Evolutionary conservation across 1,140 invertebrate species (phyloP), one percentile per base, ranked within the genome.

Genomic region (Monomorium pharaonis): DNA sequence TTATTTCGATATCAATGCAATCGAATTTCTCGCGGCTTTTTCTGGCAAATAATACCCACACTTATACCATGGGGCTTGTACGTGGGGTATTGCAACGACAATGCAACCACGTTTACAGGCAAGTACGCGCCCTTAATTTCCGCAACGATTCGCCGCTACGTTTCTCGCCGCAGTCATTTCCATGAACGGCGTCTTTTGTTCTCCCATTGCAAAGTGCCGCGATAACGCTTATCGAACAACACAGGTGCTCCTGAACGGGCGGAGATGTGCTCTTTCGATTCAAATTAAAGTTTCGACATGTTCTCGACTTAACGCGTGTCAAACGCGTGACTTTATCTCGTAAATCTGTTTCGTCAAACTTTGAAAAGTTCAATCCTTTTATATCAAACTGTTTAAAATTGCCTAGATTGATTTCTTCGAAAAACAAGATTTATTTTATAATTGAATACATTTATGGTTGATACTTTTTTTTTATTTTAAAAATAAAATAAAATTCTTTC

Each of bases 211-310:
- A 47, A 78, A 49, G 60, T 33, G 33, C 21, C 51, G 16, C 63
- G 65, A 69, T 72, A 72, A 84, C 77, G 78, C 62, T 69, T 83
- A 83, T 72, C 54, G 56, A 76, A 69, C 76, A 56, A 49, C 76
- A 18, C 60, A 78, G 60, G 60, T 78, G 76, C 49, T 78, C 18
- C 44, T 51, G 76, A 78, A 78, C 27, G 51, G 30, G 27, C 30
- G 21, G 86, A 47, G 24, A 44, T 16, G 58, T 7, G 18, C 37
- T 44, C 12, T 33, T 78, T 56, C 21, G 65, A 83, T 44, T 56
- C 21, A 72, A 18, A 54, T 30, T 16, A 16, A 58, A 27, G 30
- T 80, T 47, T n/a, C 21, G 12, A 12, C 27, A 14, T 42, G 18
- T 74, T 72, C 51, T 5, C 54, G 24, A 74, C 12, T 60, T 54